A percentile compares a stretch with the other conserved stretches of the same genome.
phyloP scores from a whole-genome alignment of 2,888 invertebrate species.

The Caenorhabditis sp. region DNA sequence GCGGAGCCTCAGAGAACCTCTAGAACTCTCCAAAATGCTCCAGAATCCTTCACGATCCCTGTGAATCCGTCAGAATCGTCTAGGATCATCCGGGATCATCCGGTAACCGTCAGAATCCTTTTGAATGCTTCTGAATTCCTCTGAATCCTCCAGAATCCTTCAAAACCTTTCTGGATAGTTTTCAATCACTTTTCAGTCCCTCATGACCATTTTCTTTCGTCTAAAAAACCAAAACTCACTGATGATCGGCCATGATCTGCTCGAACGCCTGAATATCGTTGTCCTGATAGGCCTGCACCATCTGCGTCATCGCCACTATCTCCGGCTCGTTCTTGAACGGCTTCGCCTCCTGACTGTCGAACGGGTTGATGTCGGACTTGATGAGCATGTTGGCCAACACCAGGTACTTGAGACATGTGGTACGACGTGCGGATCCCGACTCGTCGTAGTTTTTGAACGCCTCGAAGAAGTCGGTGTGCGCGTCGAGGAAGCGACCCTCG shows the following conservation, averaged over 20 bases:
- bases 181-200: no score
- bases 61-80: no score
- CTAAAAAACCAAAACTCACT: conserved; percentile 38
- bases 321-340: conserved; percentile 99
- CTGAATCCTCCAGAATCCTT: no score
- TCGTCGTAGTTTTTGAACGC: conserved; percentile 95
- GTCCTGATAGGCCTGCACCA: conserved; percentile 87
- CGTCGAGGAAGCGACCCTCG: conserved; percentile 98
- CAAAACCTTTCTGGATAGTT: no score
- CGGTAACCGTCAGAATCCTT: no score
- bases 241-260: conserved; percentile 88
- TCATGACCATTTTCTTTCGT: no score
- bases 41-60: no score
- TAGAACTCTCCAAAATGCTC: no score
- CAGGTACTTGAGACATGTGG: conserved; percentile 97
- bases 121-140: no score
- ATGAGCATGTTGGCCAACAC: conserved; percentile 99
- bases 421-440: conserved; percentile 95
- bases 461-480: conserved; percentile 99
- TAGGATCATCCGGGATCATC: no score
- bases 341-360: conserved; percentile 99
- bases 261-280: conserved; percentile 87
- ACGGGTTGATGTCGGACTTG: conserved; percentile 99
- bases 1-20: no score
- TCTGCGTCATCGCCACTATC: conserved; percentile 98